Evolutionary conservation across 2,113 vertebrate species (phyloP).

Genomic region (Semicossyphus pulcher): DNA sequence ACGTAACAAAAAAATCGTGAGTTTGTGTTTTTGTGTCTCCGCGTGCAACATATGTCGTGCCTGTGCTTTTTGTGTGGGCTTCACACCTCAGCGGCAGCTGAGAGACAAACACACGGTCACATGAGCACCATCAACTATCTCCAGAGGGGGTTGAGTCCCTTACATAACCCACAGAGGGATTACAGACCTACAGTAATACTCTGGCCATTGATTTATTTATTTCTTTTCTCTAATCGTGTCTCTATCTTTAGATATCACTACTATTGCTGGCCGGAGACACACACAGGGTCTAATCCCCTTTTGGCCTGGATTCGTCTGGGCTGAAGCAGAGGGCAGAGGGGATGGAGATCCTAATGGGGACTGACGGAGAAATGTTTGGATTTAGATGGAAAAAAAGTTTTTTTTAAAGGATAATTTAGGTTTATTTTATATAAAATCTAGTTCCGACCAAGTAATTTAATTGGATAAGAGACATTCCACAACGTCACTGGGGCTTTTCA

Average conservation of each 20-base stretch:
- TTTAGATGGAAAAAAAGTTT: constrained; percentile 17
- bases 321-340: constrained; percentile 23
- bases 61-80: constrained; percentile 34
- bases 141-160: constrained; percentile 48
- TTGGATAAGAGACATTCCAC: no score
- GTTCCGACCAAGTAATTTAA: no score
- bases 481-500: no score
- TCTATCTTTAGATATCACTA: constrained; percentile 63
- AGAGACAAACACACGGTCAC: constrained; percentile 64
- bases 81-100: constrained; percentile 54
- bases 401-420: not conserved
- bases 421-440: no score
- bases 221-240: constrained; percentile 61
- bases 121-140: constrained; percentile 51
- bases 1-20: constrained; percentile 3
- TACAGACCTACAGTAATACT: constrained; percentile 52
- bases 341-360: constrained; percentile 48
- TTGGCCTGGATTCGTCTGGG: constrained; percentile 69
- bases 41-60: constrained; percentile 40
- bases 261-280: constrained; percentile 50
- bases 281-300: constrained; percentile 71
- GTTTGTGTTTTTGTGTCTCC: constrained; percentile 1
- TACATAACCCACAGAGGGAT: constrained; percentile 71
- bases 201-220: constrained; percentile 69
- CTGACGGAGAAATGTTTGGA: constrained; percentile 13